A percentile compares a stretch with the other conserved stretches of the same genome.
Conservation (phyloP, 2,888 invertebrate genomes). For the Thalpophila matura region DNA sequence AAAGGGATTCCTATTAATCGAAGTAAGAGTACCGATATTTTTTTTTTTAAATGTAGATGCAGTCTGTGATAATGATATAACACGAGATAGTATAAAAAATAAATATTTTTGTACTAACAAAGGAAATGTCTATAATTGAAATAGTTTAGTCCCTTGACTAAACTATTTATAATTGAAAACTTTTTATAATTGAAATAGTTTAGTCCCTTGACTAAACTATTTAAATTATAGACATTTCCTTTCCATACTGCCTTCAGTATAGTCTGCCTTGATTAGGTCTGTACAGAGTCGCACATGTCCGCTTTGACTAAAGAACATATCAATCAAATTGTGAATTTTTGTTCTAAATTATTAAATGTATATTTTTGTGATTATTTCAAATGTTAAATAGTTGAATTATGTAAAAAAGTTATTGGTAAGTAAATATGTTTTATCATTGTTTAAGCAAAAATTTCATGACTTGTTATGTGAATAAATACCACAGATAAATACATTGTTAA, state of each 20-base stretch:
- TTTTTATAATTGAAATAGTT: too few relatives aligned
- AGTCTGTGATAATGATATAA: slow-evolving; percentile 35
- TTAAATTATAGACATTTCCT: too few relatives aligned
- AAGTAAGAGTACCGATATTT: not conserved
- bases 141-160: too few relatives aligned
- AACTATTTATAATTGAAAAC: too few relatives aligned
- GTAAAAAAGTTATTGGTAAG: slow-evolving; percentile 6
- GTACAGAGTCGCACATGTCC: too few relatives aligned
- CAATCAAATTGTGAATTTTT: not conserved
- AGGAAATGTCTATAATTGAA: too few relatives aligned
- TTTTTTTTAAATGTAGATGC: not conserved
- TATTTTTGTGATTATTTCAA: slow-evolving; percentile 16
- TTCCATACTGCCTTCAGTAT: too few relatives aligned
- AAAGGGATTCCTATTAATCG: not conserved
- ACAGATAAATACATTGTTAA: too few relatives aligned
- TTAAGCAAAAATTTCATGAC: slow-evolving; percentile 45
- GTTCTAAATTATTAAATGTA: not conserved
- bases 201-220: too few relatives aligned
- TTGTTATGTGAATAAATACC: slow-evolving; percentile 45
- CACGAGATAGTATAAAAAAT: not conserved
- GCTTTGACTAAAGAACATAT: not conserved
- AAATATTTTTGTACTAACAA: not conserved
- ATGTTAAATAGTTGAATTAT: slow-evolving; percentile 12
- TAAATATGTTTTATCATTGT: slow-evolving; percentile 41
- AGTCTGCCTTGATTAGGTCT: too few relatives aligned